A percentile compares a stretch with the other conserved stretches of the same genome.
Conservation (phyloP, 1,140 invertebrate genomes). For the Lordiphosa mommai region DNA sequence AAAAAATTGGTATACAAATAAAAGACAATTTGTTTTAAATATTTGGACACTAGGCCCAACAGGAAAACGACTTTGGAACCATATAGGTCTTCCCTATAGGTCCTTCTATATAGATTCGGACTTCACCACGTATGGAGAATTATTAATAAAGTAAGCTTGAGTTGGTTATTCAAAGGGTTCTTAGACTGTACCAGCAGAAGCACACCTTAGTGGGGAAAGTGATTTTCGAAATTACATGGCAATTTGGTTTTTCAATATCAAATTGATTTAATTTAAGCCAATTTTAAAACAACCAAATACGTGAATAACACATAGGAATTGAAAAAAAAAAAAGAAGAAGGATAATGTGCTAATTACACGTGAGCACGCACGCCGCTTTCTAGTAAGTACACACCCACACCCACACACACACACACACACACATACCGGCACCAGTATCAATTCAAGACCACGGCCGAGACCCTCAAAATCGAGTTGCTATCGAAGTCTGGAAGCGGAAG, state of each 20-base stretch:
- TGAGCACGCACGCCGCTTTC: constrained; percentile 47
- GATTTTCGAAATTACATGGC: constrained; percentile 14
- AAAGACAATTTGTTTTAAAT: no score
- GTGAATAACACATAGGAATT: constrained; percentile 33
- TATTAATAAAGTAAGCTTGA: no score
- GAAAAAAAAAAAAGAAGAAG: constrained; percentile 15
- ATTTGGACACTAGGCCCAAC: no score
- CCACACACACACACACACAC: constrained; percentile 8
- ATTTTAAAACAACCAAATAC: constrained; percentile 16
- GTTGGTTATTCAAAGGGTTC: no score
- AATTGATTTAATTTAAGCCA: constrained; percentile 11
- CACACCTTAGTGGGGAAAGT: background rate
- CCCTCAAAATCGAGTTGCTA: no score
- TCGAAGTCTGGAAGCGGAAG: no score
- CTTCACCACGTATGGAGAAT: no score
- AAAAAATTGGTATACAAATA: no score
- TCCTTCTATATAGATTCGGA: no score
- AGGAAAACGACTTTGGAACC: no score
- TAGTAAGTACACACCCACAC: constrained; percentile 39
- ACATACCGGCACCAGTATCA: constrained; percentile 11
- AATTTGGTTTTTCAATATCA: constrained; percentile 9
- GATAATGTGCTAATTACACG: constrained; percentile 47
- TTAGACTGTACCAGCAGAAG: no score
- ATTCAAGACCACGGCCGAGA: background rate
- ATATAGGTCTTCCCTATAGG: no score